Evolutionary conservation across 2,113 vertebrate genomes (phyloP), one percentile per base, ranked within the genome.

Genomic region (Rhynchomys soricoides): DNA sequence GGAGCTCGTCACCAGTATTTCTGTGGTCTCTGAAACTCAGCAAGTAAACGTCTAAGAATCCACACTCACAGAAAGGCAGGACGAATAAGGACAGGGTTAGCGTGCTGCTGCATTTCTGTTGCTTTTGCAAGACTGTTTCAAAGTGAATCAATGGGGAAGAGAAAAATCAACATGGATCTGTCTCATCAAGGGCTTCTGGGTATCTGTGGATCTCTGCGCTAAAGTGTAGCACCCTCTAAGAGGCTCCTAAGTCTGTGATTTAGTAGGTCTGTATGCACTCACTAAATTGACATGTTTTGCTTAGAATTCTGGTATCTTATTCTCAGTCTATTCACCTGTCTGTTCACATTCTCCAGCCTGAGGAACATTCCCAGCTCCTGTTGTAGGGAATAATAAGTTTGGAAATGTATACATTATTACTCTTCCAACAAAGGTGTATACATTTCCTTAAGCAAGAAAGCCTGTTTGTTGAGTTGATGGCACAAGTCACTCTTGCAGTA

Each of bases 391-490:
- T 87, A 91, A 62, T 68, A 50, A 37, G n/a, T 91, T 95, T 62
- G 83, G 43, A 45, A 24, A 11, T 1, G 29, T n/a, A 50, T 82
- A 26, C 86, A 89, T 9, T 57, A 45, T 37, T 31, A 50, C 19
- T 55, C 88, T n/a, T 93, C 70, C 37, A 86, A 62, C 37, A 79
- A 86, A 64, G 26, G 37, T 22, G 1, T 66, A 52, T 37, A 3
- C 22, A 43, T 89, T 93, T 94, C 75, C 74, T 95, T 86, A 59
- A 83, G 40, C 31, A n/a, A 43, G 62, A 68, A 24, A 93, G 31
- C 43, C 1, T 11, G 45, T 59, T 90, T 62, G 34, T 70, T 91
- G 22, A 89, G 62, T 62, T 87, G 31, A 15, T 26, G 8, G 45
- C 88, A 26, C 6, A 66, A 92, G 64, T 93, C 71, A 78, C 55